Evolutionary conservation across 2,797 vertebrate species (phyloP).

Genomic region (Uromys caudimaculatus): DNA sequence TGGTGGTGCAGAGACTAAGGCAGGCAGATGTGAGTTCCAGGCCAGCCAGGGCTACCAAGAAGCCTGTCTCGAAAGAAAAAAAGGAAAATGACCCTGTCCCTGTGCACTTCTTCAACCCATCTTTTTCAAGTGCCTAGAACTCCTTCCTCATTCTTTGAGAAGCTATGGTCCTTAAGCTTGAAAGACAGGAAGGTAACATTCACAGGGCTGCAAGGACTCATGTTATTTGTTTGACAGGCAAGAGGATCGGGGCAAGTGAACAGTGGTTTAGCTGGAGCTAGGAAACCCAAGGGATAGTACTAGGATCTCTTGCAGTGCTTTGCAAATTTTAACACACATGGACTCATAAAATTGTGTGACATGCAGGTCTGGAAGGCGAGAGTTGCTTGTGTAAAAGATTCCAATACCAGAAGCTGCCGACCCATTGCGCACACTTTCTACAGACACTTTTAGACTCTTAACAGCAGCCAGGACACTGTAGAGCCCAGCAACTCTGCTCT

Average conservation of each 20-base stretch:
- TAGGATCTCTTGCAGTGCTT: background rate
- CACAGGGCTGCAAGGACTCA: background rate
- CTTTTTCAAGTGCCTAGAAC: constrained; percentile 53
- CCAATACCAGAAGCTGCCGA: background rate
- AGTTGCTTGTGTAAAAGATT: constrained; percentile 48
- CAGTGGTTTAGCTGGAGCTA: background rate
- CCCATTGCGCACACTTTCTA: background rate
- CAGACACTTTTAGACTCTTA: constrained; percentile 21
- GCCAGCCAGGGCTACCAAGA: background rate
- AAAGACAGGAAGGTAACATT: background rate
- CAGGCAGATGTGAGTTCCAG: background rate
- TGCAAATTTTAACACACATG: constrained; percentile 9
- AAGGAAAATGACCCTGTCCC: constrained; percentile 29
- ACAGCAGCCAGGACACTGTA: background rate
- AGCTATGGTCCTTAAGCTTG: background rate
- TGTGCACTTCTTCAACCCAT: background rate
- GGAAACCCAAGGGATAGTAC: background rate
- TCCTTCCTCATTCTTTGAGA: constrained; percentile 29
- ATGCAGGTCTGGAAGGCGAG: constrained; percentile 1
- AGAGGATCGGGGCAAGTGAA: background rate
- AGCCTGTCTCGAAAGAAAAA: background rate
- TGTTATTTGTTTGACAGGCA: background rate
- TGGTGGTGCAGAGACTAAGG: background rate
- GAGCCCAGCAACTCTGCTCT: background rate
- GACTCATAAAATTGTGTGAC: background rate